Conservation (phyloP, 37 sponge, comb jelly and placozoan species). For the Cliona cf. orientalis region DNA sequence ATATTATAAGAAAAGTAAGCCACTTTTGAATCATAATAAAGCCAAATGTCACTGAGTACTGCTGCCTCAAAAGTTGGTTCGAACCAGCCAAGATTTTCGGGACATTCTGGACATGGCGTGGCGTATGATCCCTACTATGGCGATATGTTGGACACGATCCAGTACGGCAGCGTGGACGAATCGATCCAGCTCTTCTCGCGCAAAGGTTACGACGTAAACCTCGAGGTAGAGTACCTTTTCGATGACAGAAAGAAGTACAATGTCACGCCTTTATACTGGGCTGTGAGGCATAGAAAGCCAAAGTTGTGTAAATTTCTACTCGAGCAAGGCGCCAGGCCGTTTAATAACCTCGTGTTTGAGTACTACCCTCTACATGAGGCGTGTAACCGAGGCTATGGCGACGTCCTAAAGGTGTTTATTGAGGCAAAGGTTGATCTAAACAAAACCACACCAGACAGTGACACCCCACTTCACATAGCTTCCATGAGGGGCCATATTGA, state of each 20-base stretch:
- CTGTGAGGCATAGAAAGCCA: slow-evolving; percentile 29
- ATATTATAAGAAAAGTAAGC: no score
- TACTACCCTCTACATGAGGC: slow-evolving; percentile 70
- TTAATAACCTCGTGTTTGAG: slow-evolving; percentile 44
- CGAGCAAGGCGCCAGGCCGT: slow-evolving; percentile 40
- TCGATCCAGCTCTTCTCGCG: slow-evolving; percentile 27
- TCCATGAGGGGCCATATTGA: slow-evolving; percentile 57
- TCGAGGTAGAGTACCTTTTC: slow-evolving; percentile 32
- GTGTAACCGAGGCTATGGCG: slow-evolving; percentile 43
- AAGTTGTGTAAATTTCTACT: slow-evolving; percentile 46
- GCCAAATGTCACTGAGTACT: no score
- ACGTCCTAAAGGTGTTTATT: slow-evolving; percentile 47
- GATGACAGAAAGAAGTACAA: slow-evolving; percentile 58
- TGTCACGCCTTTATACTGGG: slow-evolving; percentile 65
- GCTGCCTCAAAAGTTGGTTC: no score
- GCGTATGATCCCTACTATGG: no score
- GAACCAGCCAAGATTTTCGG: no score
- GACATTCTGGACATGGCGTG: no score
- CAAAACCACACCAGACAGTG: slow-evolving; percentile 28
- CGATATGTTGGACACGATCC: slow-evolving; percentile 32
- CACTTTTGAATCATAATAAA: no score
- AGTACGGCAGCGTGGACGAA: slow-evolving; percentile 19
- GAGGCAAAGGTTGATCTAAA: slow-evolving; percentile 28
- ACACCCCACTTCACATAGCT: slow-evolving; percentile 68
- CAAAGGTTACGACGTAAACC: slow-evolving; percentile 31